These are phyloP conservation scores for Alentia gelatinosa DNA, from an alignment of 2,888 invertebrate genomes.

Conservation along the genomic window DNA sequence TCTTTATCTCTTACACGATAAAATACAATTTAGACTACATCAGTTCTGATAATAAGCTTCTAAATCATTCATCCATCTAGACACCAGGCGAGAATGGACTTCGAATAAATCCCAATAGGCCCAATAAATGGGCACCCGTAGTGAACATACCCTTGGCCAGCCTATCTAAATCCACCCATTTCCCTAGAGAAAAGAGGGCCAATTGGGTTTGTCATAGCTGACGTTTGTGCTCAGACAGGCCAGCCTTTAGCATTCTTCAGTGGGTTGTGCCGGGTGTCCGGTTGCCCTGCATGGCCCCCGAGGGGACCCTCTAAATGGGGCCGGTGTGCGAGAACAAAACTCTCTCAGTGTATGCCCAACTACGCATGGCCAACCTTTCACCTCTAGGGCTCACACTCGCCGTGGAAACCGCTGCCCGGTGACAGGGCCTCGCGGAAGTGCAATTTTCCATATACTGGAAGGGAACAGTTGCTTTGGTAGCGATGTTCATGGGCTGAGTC, in stretches of 20 bases:
- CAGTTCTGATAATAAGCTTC: too few relatives aligned
- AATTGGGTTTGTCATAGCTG: too few relatives aligned
- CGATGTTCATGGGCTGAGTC: neutral
- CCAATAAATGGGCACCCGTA: too few relatives aligned
- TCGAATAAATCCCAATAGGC: too few relatives aligned
- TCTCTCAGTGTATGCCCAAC: neutral
- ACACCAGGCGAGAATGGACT: too few relatives aligned
- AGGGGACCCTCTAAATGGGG: neutral
- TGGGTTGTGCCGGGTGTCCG: neutral
- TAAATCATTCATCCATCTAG: too few relatives aligned
- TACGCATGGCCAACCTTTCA: neutral
- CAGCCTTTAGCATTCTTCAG: neutral
- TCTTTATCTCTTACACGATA: too few relatives aligned
- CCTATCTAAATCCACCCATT: too few relatives aligned
- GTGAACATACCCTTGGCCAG: too few relatives aligned
- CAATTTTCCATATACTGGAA: neutral
- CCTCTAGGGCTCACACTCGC: neutral
- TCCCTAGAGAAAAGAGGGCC: too few relatives aligned
- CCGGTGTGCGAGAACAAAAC: neutral
- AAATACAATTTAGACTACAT: too few relatives aligned
- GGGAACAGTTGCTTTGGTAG: neutral
- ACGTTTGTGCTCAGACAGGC: neutral
- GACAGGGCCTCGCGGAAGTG: neutral
- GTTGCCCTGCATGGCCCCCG: neutral
- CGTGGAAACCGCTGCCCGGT: neutral